Evolutionary conservation across 2,888 invertebrate species (phyloP).

Genomic region (Physocephala rufipes): DNA sequence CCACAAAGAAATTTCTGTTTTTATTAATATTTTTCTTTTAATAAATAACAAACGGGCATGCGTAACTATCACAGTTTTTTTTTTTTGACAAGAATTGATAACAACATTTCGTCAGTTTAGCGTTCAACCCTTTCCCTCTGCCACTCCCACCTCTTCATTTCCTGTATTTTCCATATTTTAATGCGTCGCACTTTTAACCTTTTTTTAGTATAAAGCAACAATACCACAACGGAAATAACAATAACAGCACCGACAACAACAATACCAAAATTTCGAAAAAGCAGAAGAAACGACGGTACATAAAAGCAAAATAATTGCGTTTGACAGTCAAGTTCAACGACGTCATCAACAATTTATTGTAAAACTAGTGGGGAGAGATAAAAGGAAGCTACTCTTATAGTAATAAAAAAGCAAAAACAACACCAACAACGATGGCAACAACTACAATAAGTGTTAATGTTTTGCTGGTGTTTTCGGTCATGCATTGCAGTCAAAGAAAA

Average conservation of each 20-base stretch:
- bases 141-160: too few species aligned
- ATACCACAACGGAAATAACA: not conserved
- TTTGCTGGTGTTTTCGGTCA: slow-evolving; percentile 14
- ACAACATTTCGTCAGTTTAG: too few species aligned
- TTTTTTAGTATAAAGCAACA: too few species aligned
- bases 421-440: too few species aligned
- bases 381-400: not conserved
- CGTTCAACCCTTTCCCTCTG: too few species aligned
- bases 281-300: not conserved
- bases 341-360: slow-evolving; percentile 22
- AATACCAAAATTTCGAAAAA: not conserved
- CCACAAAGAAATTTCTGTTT: too few species aligned
- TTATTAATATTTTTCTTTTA: too few species aligned
- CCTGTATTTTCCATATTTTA: too few species aligned
- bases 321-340: slow-evolving; percentile 36
- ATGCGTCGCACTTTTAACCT: too few species aligned
- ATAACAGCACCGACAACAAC: not conserved
- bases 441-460: not conserved
- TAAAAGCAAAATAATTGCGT: not conserved
- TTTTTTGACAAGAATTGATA: not conserved
- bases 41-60: too few species aligned
- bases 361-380: not conserved
- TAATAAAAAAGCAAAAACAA: not conserved
- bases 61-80: not conserved
- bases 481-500: slow-evolving; percentile 5